A percentile compares a stretch with the other conserved stretches of the same genome.
phyloP scores from a whole-genome alignment of 64 coral and sea anemone genomes.

The Astreopora myriophthalma region DNA sequence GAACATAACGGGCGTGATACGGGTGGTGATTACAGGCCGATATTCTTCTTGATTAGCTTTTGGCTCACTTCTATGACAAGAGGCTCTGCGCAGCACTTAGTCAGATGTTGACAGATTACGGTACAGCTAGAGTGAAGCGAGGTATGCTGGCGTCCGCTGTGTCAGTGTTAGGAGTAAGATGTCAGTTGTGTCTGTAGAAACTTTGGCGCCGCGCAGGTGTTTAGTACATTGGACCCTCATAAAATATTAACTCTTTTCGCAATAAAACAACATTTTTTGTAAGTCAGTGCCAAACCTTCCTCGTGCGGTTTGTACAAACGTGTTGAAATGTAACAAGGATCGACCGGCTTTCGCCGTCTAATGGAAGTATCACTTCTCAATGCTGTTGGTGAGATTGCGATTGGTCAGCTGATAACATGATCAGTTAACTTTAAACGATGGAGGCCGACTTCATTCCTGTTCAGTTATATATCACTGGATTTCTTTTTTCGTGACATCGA shows the following conservation, averaged over 20 bases:
- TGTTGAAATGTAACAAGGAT: constrained; percentile 17
- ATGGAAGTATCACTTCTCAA: not conserved
- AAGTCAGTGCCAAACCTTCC: not conserved
- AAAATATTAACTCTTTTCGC: constrained; percentile 21
- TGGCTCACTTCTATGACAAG: not conserved
- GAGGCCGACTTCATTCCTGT: not conserved
- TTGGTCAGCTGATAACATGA: too few species aligned
- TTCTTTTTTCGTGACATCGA: not conserved
- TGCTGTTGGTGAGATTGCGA: not conserved
- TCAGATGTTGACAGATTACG: not conserved
- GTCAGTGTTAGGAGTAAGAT: too few species aligned
- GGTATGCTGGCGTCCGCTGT: too few species aligned
- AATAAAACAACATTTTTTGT: not conserved
- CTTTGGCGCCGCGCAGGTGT: not conserved
- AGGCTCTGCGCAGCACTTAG: not conserved
- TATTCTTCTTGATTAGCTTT: too few species aligned
- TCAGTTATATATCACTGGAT: not conserved
- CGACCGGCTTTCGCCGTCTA: not conserved
- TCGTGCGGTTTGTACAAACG: not conserved
- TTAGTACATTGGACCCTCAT: not conserved
- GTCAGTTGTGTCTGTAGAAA: too few species aligned
- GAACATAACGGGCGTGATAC: too few species aligned
- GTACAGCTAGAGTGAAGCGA: too few species aligned
- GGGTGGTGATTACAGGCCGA: too few species aligned
- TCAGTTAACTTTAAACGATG: not conserved